Evolutionary conservation across 1,140 invertebrate species (phyloP), one percentile per base, ranked within the genome.

Genomic region (Araneus ventricosus): DNA sequence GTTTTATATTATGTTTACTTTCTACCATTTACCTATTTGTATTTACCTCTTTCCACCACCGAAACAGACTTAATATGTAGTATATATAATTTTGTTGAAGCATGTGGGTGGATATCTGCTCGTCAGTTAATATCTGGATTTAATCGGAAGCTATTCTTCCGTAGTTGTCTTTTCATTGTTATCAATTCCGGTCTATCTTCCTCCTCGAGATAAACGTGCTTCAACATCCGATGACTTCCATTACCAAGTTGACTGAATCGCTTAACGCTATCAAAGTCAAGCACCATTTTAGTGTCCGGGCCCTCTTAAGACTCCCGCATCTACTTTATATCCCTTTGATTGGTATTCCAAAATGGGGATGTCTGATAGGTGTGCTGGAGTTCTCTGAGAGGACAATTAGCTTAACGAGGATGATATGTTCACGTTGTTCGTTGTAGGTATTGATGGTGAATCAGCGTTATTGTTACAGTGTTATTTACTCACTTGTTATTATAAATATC

Each of bases 271-370:
- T 84, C 82, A 52, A 84, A 45, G n/a, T 34, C 24, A 17, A 24
- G n/a, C 27, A n/a, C 41, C 82, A 27, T 57, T 84, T 27, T 30
- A 5, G 82, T 27, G 10, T 14, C 27, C 41, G 45, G 41, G 24
- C 30, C 27, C 82, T 52, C 24, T 52, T 84, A 84, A 84, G 82
- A 84, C 41, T 84, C 41, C 41, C 45, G 82, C 27, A 45, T 84
- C 45, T 57, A 57, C 22, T 84, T 84, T 52, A 84, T 30, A 84
- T 57, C 82, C 82, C 75, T 84, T 52, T 84, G 39, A 84, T 27
- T n/a, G 39, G 37, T 8, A n/a, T 82, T 45, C 39, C 20, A 84
- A 84, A 84, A 84, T 41, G 82, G 41, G 34, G 27, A 24, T 75
- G 30, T 75, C 27, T 75, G 70, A 34, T 75, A 75, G 34, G 30